Conservation (phyloP, 2,113 vertebrate species). For the Eulemur rufifrons region DNA sequence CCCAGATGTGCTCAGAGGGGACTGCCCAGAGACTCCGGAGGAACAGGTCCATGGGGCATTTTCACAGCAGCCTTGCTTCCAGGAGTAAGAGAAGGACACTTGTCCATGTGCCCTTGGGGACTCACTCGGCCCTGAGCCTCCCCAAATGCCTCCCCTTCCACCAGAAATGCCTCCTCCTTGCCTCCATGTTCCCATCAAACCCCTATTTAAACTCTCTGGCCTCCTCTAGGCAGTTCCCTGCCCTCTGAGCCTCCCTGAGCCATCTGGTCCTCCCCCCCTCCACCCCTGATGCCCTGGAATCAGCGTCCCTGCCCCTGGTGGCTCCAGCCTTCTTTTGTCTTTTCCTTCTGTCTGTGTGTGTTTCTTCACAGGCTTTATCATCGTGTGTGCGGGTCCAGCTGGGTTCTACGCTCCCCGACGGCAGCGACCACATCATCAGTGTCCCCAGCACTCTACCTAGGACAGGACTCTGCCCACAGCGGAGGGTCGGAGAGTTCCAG, state of each 20-base stretch:
- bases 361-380: neutral
- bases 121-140: neutral
- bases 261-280: neutral
- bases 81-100: neutral
- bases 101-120: fast-evolving
- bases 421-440: fast-evolving
- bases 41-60: neutral
- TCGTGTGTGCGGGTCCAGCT: neutral
- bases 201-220: neutral
- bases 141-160: neutral
- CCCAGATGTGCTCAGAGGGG: neutral
- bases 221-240: neutral
- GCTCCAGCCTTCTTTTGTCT: neutral
- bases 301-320: neutral
- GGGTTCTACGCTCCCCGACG: neutral
- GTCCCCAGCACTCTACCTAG: fast-evolving
- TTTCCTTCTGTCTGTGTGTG: fast-evolving
- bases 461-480: neutral
- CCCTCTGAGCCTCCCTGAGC: neutral
- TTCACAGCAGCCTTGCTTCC: neutral
- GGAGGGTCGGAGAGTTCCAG: neutral
- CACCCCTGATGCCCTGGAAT: neutral
- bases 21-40: neutral
- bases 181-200: neutral
- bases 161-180: neutral